phyloP scores from a whole-genome alignment of 2,113 vertebrate species.

The Tichodroma muraria region DNA sequence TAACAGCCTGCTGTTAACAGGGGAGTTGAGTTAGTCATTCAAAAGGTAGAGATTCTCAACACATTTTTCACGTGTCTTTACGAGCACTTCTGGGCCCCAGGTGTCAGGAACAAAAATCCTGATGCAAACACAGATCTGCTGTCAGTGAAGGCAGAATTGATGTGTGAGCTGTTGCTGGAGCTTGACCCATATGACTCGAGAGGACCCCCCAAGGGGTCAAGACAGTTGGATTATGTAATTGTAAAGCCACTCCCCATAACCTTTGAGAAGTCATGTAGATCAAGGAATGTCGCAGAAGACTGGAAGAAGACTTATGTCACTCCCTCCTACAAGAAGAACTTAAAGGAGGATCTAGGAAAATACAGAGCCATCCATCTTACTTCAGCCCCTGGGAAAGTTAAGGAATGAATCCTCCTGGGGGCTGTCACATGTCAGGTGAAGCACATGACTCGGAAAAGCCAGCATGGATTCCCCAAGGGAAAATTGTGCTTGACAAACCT shows the following conservation, averaged over 20 bases:
- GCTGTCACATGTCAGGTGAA: not conserved
- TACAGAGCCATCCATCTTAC: not conserved
- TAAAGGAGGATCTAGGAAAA: not conserved
- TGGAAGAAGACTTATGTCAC: not conserved
- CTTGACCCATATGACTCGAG: fast-evolving
- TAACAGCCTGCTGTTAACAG: not conserved
- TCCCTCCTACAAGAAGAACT: not conserved
- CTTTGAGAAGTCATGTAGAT: not conserved
- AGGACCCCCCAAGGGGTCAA: no score
- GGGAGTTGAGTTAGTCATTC: not conserved
- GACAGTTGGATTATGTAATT: not conserved
- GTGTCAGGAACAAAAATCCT: not conserved
- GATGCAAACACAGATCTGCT: not conserved
- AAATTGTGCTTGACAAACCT: not conserved
- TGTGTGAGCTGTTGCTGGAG: not conserved
- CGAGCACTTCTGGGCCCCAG: not conserved
- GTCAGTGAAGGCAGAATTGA: not conserved
- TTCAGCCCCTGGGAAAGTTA: not conserved
- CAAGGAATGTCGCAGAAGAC: not conserved
- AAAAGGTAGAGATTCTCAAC: not conserved
- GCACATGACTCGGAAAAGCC: not conserved
- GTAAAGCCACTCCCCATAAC: not conserved
- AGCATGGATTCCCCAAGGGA: not conserved
- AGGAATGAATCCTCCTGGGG: not conserved
- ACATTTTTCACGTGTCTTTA: not conserved